These are phyloP conservation scores for Dynastes hyllus DNA, from an alignment of 2,888 invertebrate species.

Conservation along the genomic window DNA sequence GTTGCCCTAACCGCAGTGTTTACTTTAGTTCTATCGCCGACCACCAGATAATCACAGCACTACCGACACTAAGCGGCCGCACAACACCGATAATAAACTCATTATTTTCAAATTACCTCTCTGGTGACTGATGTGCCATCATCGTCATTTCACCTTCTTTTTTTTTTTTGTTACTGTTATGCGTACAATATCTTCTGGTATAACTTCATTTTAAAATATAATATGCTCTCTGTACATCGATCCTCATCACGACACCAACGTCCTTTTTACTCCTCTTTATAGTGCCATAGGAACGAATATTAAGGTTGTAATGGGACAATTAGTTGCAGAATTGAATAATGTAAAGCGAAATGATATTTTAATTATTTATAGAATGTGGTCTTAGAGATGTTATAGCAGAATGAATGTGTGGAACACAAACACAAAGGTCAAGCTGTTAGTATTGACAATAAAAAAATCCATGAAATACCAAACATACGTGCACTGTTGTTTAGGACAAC, in stretches of 20 bases:
- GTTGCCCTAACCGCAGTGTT: constrained; percentile 57
- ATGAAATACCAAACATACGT: no score
- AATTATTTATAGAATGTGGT: neutral
- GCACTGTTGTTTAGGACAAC: no score
- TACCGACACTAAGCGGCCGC: constrained; percentile 59
- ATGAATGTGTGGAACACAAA: no score
- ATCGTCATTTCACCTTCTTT: constrained; percentile 20
- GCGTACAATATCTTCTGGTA: constrained; percentile 13
- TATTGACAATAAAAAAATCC: no score
- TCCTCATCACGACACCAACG: neutral
- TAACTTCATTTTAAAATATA: constrained; percentile 54
- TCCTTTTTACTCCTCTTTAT: constrained; percentile 9
- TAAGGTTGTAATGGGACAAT: constrained; percentile 8
- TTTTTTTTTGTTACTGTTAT: constrained; percentile 12
- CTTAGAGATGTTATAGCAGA: no score
- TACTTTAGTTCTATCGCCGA: constrained; percentile 61
- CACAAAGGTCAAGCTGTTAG: no score
- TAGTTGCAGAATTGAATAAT: neutral
- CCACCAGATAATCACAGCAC: constrained; percentile 62
- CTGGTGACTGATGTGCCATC: constrained; percentile 56
- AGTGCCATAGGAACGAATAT: neutral
- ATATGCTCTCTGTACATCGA: constrained; percentile 30
- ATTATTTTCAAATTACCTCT: constrained; percentile 62
- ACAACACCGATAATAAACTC: constrained; percentile 62
- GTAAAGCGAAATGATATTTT: neutral